Percentiles rank a stretch among this genome's conserved stretches.
Conservation (phyloP, 2,797 vertebrate species). For the Anabas testudineus region DNA sequence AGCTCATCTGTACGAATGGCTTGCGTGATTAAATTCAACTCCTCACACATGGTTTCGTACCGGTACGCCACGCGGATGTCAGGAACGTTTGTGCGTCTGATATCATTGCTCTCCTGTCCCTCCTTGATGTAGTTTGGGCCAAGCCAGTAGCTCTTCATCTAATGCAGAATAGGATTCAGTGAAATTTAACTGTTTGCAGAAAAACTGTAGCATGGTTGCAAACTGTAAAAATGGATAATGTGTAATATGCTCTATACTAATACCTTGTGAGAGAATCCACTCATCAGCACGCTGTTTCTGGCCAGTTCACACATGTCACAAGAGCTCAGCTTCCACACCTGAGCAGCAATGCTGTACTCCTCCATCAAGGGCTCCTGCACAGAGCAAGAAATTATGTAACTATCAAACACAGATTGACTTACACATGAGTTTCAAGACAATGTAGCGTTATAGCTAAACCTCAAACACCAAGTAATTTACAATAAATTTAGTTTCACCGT, state of each 20-base stretch:
- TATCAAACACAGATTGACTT: background rate
- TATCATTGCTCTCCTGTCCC: conserved; percentile 94
- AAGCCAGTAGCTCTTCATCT: conserved; percentile 96
- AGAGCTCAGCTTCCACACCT: conserved; percentile 98
- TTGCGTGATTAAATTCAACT: conserved; percentile 94
- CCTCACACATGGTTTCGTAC: conserved; percentile 95
- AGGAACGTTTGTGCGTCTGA: conserved; percentile 95
- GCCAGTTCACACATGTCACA: conserved; percentile 98
- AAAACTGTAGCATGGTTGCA: background rate
- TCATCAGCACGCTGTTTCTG: conserved; percentile 98
- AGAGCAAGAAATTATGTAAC: background rate
- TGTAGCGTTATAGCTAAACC: background rate
- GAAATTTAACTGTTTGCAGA: conserved; percentile 1
- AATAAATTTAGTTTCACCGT: too few species aligned
- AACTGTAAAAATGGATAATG: background rate
- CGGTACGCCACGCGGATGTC: conserved; percentile 96
- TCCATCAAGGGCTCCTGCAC: conserved; percentile 94
- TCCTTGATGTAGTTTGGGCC: conserved; percentile 92
- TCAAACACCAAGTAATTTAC: background rate
- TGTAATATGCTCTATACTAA: background rate
- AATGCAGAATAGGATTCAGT: conserved; percentile 12
- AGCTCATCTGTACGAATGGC: conserved; percentile 92
- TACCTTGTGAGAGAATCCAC: conserved; percentile 96
- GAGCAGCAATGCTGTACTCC: conserved; percentile 97
- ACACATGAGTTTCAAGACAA: background rate